Percentiles rank a stretch among this genome's conserved stretches.
Evolutionary conservation across 2,888 invertebrate species (phyloP).

Genomic region (Ethmia dodecea): DNA sequence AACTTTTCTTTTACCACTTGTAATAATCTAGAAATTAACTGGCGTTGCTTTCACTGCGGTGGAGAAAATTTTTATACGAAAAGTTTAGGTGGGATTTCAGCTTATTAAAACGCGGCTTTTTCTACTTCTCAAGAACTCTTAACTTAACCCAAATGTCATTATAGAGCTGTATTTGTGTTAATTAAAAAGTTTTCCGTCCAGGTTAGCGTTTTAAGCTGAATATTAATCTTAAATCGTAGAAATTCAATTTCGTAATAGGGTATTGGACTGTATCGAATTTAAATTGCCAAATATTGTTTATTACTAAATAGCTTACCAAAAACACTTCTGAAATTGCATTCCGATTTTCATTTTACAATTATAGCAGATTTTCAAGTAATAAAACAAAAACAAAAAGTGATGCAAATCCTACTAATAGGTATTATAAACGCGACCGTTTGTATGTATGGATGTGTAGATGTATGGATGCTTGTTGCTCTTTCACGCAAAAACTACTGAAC

Average conservation of each 20-base stretch:
- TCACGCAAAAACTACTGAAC: too few relatives aligned
- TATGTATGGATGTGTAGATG: too few relatives aligned
- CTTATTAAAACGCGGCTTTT: slow-evolving; percentile 38
- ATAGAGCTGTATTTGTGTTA: slow-evolving; percentile 11
- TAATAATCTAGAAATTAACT: slow-evolving; percentile 41
- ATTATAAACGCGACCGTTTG: too few relatives aligned
- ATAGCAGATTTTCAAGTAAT: not conserved
- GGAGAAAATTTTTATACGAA: slow-evolving; percentile 39
- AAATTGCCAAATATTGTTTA: not conserved
- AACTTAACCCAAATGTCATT: slow-evolving; percentile 26
- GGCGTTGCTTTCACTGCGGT: slow-evolving; percentile 32
- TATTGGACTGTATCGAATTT: not conserved
- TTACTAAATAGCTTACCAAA: not conserved
- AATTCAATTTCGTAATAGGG: not conserved
- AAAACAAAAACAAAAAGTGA: not conserved
- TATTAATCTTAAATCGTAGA: not conserved
- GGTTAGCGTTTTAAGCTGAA: not conserved
- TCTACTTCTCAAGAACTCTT: slow-evolving; percentile 24
- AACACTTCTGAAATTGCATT: not conserved
- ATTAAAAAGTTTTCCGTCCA: slow-evolving; percentile 10
- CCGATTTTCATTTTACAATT: too few relatives aligned
- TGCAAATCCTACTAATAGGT: too few relatives aligned
- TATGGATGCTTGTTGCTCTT: too few relatives aligned
- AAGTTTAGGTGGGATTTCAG: slow-evolving; percentile 30
- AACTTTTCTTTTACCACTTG: slow-evolving; percentile 36